These are phyloP conservation scores for Thaumetopoea pityocampa DNA, from an alignment of 1,140 invertebrate genomes.

Conservation along the genomic window DNA sequence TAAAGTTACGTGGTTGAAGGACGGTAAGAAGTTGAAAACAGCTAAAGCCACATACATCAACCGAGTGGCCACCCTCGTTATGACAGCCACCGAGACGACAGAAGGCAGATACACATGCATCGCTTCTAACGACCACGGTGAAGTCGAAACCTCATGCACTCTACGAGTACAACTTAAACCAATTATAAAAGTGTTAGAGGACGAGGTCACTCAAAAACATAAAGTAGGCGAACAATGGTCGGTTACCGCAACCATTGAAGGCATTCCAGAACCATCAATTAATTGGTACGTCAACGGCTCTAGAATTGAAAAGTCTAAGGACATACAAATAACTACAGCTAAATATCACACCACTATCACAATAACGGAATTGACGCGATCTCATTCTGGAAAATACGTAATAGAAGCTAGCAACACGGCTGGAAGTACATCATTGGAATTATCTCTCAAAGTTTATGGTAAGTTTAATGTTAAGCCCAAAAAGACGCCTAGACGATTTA, in stretches of 20 bases:
- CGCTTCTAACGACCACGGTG: conserved; percentile 84
- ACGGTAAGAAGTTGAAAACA: conserved; percentile 76
- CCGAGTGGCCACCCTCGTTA: conserved; percentile 83
- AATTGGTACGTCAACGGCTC: conserved; percentile 81
- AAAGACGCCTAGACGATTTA: no score
- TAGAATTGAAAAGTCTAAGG: conserved; percentile 69
- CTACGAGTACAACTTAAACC: conserved; percentile 83
- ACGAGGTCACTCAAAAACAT: conserved; percentile 77
- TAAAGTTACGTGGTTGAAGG: conserved; percentile 87
- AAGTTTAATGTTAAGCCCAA: conserved; percentile 45
- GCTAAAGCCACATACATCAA: conserved; percentile 82
- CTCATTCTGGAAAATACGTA: conserved; percentile 81
- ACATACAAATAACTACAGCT: conserved; percentile 76
- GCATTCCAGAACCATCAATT: conserved; percentile 82
- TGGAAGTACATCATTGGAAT: conserved; percentile 82
- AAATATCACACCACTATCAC: conserved; percentile 79
- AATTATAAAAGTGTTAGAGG: conserved; percentile 78
- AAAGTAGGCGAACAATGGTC: conserved; percentile 79
- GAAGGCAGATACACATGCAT: conserved; percentile 83
- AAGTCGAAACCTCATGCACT: conserved; percentile 81
- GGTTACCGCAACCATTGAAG: conserved; percentile 78
- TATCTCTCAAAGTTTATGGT: conserved; percentile 89
- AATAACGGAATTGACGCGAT: conserved; percentile 78
- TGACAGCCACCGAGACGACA: conserved; percentile 80
- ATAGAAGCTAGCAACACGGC: conserved; percentile 82